Base-by-base conservation (phyloP, 2,113 vertebrate species). In the Melanostigma gelatinosum region DNA sequence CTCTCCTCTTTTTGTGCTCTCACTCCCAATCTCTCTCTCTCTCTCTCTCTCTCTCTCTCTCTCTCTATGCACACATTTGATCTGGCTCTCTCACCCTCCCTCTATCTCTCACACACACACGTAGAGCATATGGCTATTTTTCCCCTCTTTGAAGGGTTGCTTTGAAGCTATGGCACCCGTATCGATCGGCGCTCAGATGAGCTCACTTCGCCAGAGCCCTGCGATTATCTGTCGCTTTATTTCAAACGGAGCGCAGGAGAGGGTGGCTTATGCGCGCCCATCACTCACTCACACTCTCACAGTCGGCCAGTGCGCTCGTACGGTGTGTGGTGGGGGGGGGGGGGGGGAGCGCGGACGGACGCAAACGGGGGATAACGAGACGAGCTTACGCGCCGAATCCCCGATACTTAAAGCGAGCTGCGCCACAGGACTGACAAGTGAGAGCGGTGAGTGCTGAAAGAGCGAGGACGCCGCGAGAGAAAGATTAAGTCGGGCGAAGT, bases 191-290 rank as follows among this genome's bases (percentile, higher is more conserved):
- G 90, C 93, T 93, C 91, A 92, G 93, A 93, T 91, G 91, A 93
- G 90, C 91, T 93, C 79, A 85, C 90, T 88, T 87, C 72, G 74
- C 86, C 90, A 90, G 93, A 94, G 90, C 93, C 90, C 91, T 85
- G 90, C 88, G 93, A 94, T 94, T 93, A 93, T 94, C 92, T 93
- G 93, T 94, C 92, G 92, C 93, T 94, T 93, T 93, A 93, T 93
- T 94, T 94, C 93, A 94, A 94, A 94, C 93, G 85, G 91, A 88
- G 87, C 67, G 83, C 88, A 9, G 79, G 89, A 85, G 86, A 90
- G 84, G 83, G 82, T 83, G 90, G 92, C 91, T 94, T 93, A 93
- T 27, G 55, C 83, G 55, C 91, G 84, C 87, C 91, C 89, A 84
- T 92, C 92, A 92, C 86, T 93, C 93, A 93, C 90, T 89, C 91